Evolutionary conservation across 2,113 vertebrate species (phyloP), one percentile per base, ranked within the genome.

Genomic region (Maccullochella peelii): DNA sequence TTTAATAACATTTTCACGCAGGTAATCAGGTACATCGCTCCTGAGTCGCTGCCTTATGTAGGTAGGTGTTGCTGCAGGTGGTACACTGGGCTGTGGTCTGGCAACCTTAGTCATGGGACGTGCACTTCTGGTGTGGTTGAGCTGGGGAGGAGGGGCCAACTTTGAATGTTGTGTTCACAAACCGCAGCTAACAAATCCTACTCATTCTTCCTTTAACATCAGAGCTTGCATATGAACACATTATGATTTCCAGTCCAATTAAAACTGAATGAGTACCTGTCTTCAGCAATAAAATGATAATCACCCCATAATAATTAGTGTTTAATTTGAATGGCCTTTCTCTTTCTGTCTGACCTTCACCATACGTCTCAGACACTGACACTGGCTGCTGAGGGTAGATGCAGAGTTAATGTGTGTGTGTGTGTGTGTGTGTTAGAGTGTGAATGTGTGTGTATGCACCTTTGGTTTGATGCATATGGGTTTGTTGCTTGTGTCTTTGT

Each of bases 381-480:
- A 63, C 44, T 54, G 63, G 71, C 42, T 38, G 49, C 63, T n/a
- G 50, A 49, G 68, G 50, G 12, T 36, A 36, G 21, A 57, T 69
- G 61, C 62, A 38, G 52, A 33, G 47, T 42, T 21, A 15, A 20
- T 23, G 6, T 47, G 14, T 16, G 68, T 27, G 49, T 44, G 10
- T 42, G 57, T 54, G 33, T 62, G 21, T 49, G 52, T 52, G 50
- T 42, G 33, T 25, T 42, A 18, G 33, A 25, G 47, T 70, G 47
- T 7, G 9, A 27, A 4, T 62, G 62, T 58, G 80, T 59, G 42
- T 63, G 63, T n/a, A n/a, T 44, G 47, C 33, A 55, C 61, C 67
- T 62, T 79, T 69, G 38, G 21, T 70, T 69, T 50, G 72, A 63
- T 76, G 71, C 77, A 75, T 70, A 76, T 80, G 77, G 65, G 63